These are phyloP conservation scores for Phyllotreta striolata DNA, from an alignment of 2,888 invertebrate genomes.

Conservation along the genomic window DNA sequence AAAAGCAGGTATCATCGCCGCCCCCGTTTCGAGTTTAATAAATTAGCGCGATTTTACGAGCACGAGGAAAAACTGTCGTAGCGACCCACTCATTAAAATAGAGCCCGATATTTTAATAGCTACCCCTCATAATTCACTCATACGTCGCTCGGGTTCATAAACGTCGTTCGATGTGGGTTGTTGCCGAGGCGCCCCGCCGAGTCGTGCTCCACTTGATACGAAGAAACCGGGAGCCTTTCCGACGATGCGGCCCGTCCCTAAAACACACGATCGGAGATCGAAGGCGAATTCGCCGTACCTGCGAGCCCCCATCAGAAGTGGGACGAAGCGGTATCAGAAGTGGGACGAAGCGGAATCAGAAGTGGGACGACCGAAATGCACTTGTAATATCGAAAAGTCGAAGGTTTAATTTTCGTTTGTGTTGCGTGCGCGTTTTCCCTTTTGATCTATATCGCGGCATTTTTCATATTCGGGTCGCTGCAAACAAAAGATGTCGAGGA, in stretches of 20 bases:
- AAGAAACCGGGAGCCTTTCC: conserved; percentile 21
- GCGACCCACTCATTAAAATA: conserved; percentile 11
- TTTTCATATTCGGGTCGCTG: conserved; percentile 37
- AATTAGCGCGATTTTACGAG: too few species aligned
- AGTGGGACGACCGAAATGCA: too few species aligned
- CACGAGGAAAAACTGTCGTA: not conserved
- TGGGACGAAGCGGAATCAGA: too few species aligned
- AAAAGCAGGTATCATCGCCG: too few species aligned
- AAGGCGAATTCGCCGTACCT: too few species aligned
- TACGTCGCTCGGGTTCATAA: conserved; percentile 13
- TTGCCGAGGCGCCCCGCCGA: conserved; percentile 37
- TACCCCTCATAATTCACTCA: conserved; percentile 13
- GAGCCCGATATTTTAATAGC: conserved; percentile 7
- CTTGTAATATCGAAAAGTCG: too few species aligned
- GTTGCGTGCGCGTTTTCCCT: conserved; percentile 38
- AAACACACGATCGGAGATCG: too few species aligned
- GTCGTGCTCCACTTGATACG: conserved; percentile 46
- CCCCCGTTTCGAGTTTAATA: too few species aligned
- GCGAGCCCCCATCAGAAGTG: too few species aligned
- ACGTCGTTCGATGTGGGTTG: conserved; percentile 31
- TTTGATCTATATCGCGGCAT: conserved; percentile 40
- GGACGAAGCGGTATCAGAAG: too few species aligned
- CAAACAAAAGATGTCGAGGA: conserved; percentile 30
- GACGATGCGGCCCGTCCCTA: too few species aligned
- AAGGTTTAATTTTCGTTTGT: conserved; percentile 38